Evolutionary conservation across 2,113 vertebrate species (phyloP), one percentile per base, ranked within the genome.

Genomic region (Gnathonemus echidnorhynchus): DNA sequence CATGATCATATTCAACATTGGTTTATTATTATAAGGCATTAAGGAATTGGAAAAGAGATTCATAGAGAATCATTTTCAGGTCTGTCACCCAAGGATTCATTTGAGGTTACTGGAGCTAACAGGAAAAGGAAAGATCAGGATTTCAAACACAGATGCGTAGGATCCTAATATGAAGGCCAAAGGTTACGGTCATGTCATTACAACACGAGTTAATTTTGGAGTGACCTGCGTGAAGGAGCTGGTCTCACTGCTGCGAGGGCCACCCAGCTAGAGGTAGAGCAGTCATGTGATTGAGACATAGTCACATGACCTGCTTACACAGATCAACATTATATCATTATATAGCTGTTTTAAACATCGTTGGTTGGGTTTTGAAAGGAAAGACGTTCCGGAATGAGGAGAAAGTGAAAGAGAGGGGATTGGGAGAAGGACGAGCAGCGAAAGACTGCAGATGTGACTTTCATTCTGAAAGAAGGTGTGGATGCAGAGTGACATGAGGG

Each of bases 191-290:
- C 39, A 53, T 87, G 6, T n/a, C n/a, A n/a, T n/a, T n/a, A 56
- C 89, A 90, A 93, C 87, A 93, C 88, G 90, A 85, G 92, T 93
- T 89, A 91, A 90, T 88, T 88, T 88, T 91, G 87, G 3, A 9
- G 90, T 93, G 92, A 96, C 95, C 95, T 96, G 94, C 93, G 91
- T 90, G 93, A 90, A 1, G 94, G 90, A 93, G 95, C 93, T 24
- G 94, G 94, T 91, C 93, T 94, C 91, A 94, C 93, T 91, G 93
- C 95, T 92, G 93, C 94, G 46, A 96, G 93, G 94, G 96, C 93
- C 87, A 95, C 95, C 95, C 96, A 96, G 94, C 96, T 96, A 93
- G 96, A 96, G 74, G 95, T 95, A 89, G 95, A 95, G 93, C 96
- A 96, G 95, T 92, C 90, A 86, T 92, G 90, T 91, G 91, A 95